Base-by-base conservation (phyloP, 2,113 vertebrate genomes). In the Passer domesticus region DNA sequence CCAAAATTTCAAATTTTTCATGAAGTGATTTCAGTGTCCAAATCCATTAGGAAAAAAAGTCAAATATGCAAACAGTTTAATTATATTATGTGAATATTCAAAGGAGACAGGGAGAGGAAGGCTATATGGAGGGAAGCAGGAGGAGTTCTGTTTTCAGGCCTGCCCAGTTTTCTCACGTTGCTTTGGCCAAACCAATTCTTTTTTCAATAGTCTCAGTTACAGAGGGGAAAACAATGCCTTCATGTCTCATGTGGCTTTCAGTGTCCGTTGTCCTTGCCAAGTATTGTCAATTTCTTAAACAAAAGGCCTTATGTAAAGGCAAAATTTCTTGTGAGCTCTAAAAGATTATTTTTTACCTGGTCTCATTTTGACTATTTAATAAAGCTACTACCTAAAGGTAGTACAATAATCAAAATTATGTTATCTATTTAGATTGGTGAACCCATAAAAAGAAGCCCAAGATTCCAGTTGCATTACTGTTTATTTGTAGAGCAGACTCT, bases 401-500 rank as follows among this genome's bases (percentile, higher is more conserved):
- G 14, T 52, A 28, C 19, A 28, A 25, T 30, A 70, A 77, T 74
- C 60, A 92, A 88, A 88, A 47, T 60, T 0, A 66, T 62, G 78
- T 88, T 67, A 33, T 63, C 79, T 91, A 58, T 90, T 92, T 93
- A 70, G 25, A 77, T 15, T 70, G 43, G 43, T 86, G 53, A 83
- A 91, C 46, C 14, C 31, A 50, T 80, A 47, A 39, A 83, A 89
- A 81, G 55, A 63, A 86, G 86, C 55, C 39, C 37, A 62, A 80
- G 50, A 70, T 83, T 86, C 83, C 87, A 55, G 25, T 78, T 86
- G 35, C 33, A 33, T 92, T 93, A 22, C 72, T 83, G 35, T 56
- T 94, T 93, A 89, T 92, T 93, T 96, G 93, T 90, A 78, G 47
- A 89, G 60, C 0, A 12, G 66, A 72, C 28, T 76, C 67, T 83